phyloP scores from a whole-genome alignment of 2,888 invertebrate genomes.

The Danaus chrysippus region DNA sequence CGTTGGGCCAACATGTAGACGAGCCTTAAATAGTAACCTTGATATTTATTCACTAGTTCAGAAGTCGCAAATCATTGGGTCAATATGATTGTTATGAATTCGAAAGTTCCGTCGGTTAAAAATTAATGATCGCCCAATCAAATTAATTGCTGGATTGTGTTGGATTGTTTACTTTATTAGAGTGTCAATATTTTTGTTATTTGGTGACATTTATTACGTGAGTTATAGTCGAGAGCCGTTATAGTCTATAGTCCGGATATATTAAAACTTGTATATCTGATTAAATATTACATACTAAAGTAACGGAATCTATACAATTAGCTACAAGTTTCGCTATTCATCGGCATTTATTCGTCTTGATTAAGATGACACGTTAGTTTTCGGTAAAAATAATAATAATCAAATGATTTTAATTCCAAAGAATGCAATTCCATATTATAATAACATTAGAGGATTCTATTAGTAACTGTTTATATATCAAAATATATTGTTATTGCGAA shows the following conservation, averaged over 20 bases:
- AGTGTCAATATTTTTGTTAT: slow-evolving; percentile 21
- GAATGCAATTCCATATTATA: too few relatives aligned
- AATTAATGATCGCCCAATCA: slow-evolving; percentile 8
- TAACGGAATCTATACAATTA: slow-evolving; percentile 39
- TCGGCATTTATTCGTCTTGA: slow-evolving; percentile 34
- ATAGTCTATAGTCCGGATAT: slow-evolving; percentile 33
- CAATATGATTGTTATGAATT: slow-evolving; percentile 18
- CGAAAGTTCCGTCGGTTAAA: slow-evolving; percentile 26
- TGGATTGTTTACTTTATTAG: slow-evolving; percentile 30
- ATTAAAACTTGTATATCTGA: slow-evolving; percentile 39
- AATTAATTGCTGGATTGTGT: slow-evolving; percentile 25
- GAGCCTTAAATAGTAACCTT: slow-evolving; percentile 51
- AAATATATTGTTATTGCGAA: slow-evolving; percentile 21
- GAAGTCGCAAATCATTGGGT: slow-evolving; percentile 25
- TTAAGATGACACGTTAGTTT: slow-evolving; percentile 36
- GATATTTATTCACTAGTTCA: slow-evolving; percentile 36
- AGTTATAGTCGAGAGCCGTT: slow-evolving; percentile 22
- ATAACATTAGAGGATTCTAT: too few relatives aligned
- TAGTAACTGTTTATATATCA: too few relatives aligned
- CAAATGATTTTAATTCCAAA: neutral
- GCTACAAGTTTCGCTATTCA: slow-evolving; percentile 35
- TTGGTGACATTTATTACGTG: neutral
- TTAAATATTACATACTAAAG: slow-evolving; percentile 31
- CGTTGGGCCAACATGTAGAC: too few relatives aligned
- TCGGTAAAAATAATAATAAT: slow-evolving; percentile 16